Base-by-base conservation (phyloP, 2,888 invertebrate genomes). In the Ypsolopha sequella region DNA sequence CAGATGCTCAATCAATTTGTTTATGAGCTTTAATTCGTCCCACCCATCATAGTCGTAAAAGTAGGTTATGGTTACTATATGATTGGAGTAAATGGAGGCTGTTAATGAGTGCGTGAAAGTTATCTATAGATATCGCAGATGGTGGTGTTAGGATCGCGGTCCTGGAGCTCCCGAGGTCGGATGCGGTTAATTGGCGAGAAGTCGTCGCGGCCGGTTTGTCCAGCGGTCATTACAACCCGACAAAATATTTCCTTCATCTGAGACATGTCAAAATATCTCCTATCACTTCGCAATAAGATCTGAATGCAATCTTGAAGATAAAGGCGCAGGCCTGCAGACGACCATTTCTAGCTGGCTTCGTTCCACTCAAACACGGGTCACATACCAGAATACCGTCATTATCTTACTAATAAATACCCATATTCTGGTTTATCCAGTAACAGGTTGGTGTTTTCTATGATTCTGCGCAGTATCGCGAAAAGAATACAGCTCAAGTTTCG, bases 141-240 rank as follows among this genome's bases (percentile, higher is more conserved):
- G 6, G 7, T 46, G n/a, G 46, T 46, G 46, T 35, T 24, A 46
- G 35, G 14, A 48, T 9, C 39, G 33, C 24, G 10, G 24, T 10
- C 39, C 39, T 9, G 50, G 48, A 34, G 24, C 51, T 68, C 62
- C 65, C 68, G 76, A 76, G 84, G 79, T 81, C 78, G 76, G 66
- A 68, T 68, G 74, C 80, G 77, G 82, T 81, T 84, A 84, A 85
- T 84, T 82, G 81, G 76, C 81, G 76, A 79, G 70, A 74, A 76
- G 59, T 59, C 61, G 60, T 56, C 53, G 68, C 66, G 69, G 75
- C 71, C 68, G 80, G 84, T 82, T 80, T 79, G 68, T 63, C 72
- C 72, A 67, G 64, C 66, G 65, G 65, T 63, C 69, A 72, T 76
- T 79, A 76, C 71, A 77, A 43, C 10, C 24, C 73, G 70, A 72